Conservation (phyloP, 2,888 invertebrate genomes). For the Chaitophorus viminalis region DNA sequence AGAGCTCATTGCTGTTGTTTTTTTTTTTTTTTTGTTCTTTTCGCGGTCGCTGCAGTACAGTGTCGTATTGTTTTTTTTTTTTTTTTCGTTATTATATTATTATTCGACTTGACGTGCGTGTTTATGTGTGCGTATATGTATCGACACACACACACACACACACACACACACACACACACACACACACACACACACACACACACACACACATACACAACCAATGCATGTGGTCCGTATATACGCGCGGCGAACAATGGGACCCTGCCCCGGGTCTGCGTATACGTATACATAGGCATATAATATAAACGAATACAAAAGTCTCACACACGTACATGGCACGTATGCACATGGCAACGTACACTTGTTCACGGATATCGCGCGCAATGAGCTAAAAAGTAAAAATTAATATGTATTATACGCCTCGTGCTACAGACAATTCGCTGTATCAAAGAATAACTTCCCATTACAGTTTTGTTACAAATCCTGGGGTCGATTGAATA, state of each 20-base stretch:
- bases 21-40: constrained; percentile 24
- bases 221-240: not conserved
- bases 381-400: not conserved
- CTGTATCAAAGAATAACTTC: too few species aligned
- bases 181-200: not conserved
- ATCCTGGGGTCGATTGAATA: too few species aligned
- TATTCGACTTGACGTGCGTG: too few species aligned
- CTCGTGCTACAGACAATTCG: too few species aligned
- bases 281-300: too few species aligned
- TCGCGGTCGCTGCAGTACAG: constrained; percentile 11
- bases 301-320: too few species aligned
- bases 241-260: constrained; percentile 4
- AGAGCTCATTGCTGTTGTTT: constrained; percentile 9
- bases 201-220: not conserved
- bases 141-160: not conserved
- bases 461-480: too few species aligned
- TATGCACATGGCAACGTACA: not conserved
- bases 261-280: not conserved
- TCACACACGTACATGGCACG: not conserved
- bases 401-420: too few species aligned
- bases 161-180: not conserved
- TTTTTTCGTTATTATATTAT: constrained; percentile 32
- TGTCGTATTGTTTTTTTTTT: not conserved
- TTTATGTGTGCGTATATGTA: not conserved
- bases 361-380: not conserved